Conservation (phyloP, 2,888 invertebrate species). For the Allophyes oxyacanthae region DNA sequence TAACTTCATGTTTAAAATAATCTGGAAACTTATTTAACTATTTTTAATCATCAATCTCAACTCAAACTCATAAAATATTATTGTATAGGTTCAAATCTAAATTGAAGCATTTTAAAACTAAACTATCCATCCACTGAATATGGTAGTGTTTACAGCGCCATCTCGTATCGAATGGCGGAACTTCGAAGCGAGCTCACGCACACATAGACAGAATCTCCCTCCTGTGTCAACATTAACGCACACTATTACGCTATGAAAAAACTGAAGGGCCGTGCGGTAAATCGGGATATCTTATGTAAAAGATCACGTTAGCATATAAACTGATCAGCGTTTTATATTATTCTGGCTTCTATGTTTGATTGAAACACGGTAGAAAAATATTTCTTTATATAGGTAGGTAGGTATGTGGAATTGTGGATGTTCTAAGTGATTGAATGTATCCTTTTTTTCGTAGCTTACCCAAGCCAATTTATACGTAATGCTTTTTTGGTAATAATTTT, state of each 20-base stretch:
- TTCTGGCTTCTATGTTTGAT: constrained; percentile 20
- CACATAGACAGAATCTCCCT: constrained; percentile 41
- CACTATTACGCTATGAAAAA: constrained; percentile 51
- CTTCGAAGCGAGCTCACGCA: constrained; percentile 58
- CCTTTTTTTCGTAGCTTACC: no score
- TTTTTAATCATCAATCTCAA: background rate
- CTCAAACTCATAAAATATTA: background rate
- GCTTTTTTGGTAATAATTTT: no score
- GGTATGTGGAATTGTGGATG: no score
- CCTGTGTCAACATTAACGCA: constrained; percentile 58
- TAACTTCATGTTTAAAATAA: no score
- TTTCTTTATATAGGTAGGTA: background rate
- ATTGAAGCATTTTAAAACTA: background rate
- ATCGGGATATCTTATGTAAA: constrained; percentile 55
- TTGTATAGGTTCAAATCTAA: background rate
- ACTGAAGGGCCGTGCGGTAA: constrained; percentile 53
- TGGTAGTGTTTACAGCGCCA: constrained; percentile 69
- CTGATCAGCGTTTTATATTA: constrained; percentile 35
- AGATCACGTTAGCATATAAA: constrained; percentile 46
- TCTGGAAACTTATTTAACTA: no score
- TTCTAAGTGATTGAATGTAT: no score
- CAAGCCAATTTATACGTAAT: no score
- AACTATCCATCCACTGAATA: background rate
- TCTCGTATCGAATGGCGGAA: constrained; percentile 81
- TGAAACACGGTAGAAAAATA: background rate